Evolutionary conservation across 2,797 vertebrate genomes (phyloP).

Genomic region (Sardinella longiceps): DNA sequence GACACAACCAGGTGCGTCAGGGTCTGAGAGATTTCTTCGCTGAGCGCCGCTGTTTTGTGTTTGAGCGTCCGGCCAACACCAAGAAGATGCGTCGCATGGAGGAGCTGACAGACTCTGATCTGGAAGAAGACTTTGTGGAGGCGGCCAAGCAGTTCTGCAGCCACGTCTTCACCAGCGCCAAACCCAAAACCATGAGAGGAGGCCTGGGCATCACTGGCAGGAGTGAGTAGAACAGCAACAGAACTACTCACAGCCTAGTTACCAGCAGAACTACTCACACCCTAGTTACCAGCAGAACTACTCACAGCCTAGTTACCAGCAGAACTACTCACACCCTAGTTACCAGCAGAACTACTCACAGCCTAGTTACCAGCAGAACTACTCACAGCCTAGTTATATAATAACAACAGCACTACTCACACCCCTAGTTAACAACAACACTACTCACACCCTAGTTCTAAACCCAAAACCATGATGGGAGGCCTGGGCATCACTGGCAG

Average conservation of each 20-base stretch:
- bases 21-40: constrained; percentile 64
- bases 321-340: too few relatives aligned
- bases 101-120: constrained; percentile 43
- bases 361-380: too few relatives aligned
- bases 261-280: neutral
- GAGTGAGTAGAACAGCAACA: constrained; percentile 57
- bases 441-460: too few relatives aligned
- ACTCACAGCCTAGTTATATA: too few relatives aligned
- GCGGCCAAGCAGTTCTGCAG: constrained; percentile 64
- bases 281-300: too few relatives aligned
- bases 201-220: constrained; percentile 60
- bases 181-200: constrained; percentile 63
- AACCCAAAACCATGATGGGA: too few relatives aligned
- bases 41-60: constrained; percentile 67
- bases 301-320: too few relatives aligned
- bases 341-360: too few relatives aligned
- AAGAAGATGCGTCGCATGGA: constrained; percentile 54
- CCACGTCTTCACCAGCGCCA: constrained; percentile 58
- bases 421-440: too few relatives aligned
- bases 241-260: neutral
- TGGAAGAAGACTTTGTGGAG: constrained; percentile 58
- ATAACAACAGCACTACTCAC: too few relatives aligned
- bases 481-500: too few relatives aligned
- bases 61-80: constrained; percentile 51
- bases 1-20: constrained; percentile 46